phyloP scores from a whole-genome alignment of 2,797 vertebrate species.

The Megaceryle alcyon region DNA sequence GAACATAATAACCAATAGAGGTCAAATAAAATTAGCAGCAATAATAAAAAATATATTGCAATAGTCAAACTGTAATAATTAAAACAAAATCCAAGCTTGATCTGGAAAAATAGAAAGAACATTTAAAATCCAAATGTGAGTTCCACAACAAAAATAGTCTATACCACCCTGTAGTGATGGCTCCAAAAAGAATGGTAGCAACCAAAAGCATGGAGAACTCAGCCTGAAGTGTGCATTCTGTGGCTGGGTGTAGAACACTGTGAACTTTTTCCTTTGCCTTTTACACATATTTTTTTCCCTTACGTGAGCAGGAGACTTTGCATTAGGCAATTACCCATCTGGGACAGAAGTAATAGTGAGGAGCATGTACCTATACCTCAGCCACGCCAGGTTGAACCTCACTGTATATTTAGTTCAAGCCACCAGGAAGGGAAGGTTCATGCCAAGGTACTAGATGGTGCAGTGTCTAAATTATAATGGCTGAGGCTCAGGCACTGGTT shows the following conservation, averaged over 20 bases:
- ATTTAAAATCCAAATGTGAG: not conserved
- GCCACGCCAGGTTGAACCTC: not conserved
- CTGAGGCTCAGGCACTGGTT: constrained; percentile 6
- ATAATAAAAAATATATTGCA: not conserved
- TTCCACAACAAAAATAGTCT: not conserved
- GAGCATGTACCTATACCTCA: not conserved
- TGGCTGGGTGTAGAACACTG: not conserved
- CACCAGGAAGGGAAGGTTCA: not conserved
- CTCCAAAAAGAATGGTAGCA: not conserved
- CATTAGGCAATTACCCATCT: not conserved
- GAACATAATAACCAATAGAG: not conserved
- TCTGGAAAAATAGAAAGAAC: not conserved
- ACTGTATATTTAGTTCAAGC: not conserved
- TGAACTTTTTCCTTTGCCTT: not conserved
- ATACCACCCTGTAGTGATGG: not conserved
- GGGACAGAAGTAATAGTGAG: not conserved
- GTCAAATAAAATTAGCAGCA: not conserved
- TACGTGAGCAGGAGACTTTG: not conserved
- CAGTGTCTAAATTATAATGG: not conserved
- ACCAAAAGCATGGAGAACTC: not conserved
- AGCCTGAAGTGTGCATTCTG: not conserved
- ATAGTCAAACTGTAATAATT: not conserved
- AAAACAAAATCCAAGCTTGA: not conserved
- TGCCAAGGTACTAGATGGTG: not conserved
- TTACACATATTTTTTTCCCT: not conserved